phyloP scores from a whole-genome alignment of 2,113 vertebrate species.

The Burhinus bistriatus region DNA sequence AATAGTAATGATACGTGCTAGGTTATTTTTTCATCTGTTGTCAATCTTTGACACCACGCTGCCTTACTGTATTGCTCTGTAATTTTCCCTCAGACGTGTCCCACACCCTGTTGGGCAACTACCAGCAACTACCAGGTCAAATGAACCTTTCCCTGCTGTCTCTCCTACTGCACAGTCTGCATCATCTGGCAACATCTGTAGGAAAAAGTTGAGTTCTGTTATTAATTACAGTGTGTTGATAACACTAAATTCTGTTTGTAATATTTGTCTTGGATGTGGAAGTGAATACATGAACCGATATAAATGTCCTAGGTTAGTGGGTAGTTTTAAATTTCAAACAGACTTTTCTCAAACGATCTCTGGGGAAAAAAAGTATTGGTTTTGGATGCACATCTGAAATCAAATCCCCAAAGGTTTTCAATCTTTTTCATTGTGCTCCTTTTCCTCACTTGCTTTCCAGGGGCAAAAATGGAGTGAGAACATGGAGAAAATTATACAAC shows the following conservation, averaged over 20 bases:
- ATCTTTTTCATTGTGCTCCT: background rate
- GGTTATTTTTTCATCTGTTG: background rate
- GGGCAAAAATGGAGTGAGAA: background rate
- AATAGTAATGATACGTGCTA: fast-evolving
- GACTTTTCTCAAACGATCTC: background rate
- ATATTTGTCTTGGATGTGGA: background rate
- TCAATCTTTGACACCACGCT: background rate
- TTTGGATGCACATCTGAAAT: background rate
- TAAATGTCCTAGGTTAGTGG: background rate
- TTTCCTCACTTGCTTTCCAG: background rate
- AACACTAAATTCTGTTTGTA: background rate
- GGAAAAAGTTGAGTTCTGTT: background rate
- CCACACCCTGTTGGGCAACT: background rate
- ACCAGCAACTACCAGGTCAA: background rate
- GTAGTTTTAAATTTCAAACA: background rate
- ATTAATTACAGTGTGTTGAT: background rate
- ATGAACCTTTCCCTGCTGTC: background rate
- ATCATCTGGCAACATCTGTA: background rate
- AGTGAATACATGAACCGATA: background rate
- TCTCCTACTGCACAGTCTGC: background rate
- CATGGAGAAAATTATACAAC: background rate
- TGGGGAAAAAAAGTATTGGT: background rate
- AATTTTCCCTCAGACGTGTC: background rate
- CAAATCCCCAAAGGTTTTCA: background rate
- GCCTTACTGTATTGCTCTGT: background rate